phyloP scores from a whole-genome alignment of 35 echinoderm and acorn worm species.

The Nesometra sesokonis region DNA sequence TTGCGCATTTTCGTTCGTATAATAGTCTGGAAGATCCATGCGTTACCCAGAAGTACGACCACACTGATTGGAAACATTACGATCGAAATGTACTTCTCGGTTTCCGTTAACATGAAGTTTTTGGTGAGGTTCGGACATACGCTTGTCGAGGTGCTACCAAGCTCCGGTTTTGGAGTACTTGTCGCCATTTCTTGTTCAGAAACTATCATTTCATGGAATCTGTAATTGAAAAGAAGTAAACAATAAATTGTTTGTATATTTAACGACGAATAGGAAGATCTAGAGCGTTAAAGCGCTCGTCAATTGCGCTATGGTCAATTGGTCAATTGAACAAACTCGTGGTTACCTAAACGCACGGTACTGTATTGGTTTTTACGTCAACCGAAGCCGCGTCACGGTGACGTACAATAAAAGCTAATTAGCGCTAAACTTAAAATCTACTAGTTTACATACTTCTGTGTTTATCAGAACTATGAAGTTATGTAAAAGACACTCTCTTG shows the following conservation, averaged over 20 bases:
- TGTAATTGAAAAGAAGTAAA: neutral
- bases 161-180: neutral
- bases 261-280: too few relatives aligned
- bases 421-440: too few relatives aligned
- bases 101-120: neutral
- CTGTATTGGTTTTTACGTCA: too few relatives aligned
- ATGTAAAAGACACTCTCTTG: too few relatives aligned
- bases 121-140: neutral
- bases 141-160: neutral
- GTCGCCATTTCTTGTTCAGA: neutral
- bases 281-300: too few relatives aligned
- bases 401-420: too few relatives aligned
- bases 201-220: neutral
- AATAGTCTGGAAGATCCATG: neutral
- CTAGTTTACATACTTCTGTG: too few relatives aligned
- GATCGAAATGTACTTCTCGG: neutral
- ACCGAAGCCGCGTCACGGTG: too few relatives aligned
- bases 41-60: neutral
- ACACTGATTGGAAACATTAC: neutral
- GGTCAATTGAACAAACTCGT: too few relatives aligned
- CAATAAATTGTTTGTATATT: neutral
- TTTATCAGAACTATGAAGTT: too few relatives aligned
- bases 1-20: neutral
- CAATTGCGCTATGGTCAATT: too few relatives aligned
- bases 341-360: too few relatives aligned